A percentile compares a stretch with the other conserved stretches of the same genome.
Evolutionary conservation across 1,140 invertebrate genomes (phyloP).

Genomic region (Drosophila bocki): DNA sequence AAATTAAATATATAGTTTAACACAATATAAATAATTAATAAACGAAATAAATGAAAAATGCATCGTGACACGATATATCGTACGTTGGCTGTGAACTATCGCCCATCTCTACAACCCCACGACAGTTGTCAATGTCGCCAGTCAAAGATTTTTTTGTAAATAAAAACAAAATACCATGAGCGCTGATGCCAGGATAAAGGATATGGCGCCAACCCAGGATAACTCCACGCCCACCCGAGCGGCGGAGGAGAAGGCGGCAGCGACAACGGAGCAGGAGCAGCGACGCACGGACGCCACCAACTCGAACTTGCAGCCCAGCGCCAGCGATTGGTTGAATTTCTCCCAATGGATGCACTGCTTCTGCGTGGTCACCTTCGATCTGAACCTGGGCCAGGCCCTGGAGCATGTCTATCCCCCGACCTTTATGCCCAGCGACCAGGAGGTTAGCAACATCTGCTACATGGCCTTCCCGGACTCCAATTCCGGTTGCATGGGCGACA

Average conservation of each 20-base stretch:
- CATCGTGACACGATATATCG: conserved; percentile 9
- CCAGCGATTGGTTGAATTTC: conserved; percentile 86
- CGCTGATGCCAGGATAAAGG: conserved; percentile 23
- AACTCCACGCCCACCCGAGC: not conserved
- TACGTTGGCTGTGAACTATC: not conserved
- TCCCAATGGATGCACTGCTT: conserved; percentile 98
- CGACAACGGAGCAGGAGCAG: not conserved
- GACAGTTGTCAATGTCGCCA: conserved; percentile 42
- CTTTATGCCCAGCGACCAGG: conserved; percentile 94
- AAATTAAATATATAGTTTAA: not conserved
- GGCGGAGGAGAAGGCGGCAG: not conserved
- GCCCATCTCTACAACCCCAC: conserved; percentile 31
- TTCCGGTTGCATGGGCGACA: conserved; percentile 99
- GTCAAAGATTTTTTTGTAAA: conserved; percentile 23
- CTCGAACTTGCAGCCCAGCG: conserved; percentile 38
- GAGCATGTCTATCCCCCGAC: conserved; percentile 94
- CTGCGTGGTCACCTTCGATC: conserved; percentile 98
- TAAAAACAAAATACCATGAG: conserved; percentile 43
- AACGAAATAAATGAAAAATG: not conserved
- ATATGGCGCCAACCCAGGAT: conserved; percentile 7
- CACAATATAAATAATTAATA: not conserved
- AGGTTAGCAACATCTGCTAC: conserved; percentile 99
- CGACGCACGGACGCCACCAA: conserved; percentile 23
- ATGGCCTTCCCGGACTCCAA: conserved; percentile 99
- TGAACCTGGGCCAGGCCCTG: conserved; percentile 95